Base-by-base conservation (phyloP, 2,797 vertebrate species). In the Darevskia nairensis region DNA sequence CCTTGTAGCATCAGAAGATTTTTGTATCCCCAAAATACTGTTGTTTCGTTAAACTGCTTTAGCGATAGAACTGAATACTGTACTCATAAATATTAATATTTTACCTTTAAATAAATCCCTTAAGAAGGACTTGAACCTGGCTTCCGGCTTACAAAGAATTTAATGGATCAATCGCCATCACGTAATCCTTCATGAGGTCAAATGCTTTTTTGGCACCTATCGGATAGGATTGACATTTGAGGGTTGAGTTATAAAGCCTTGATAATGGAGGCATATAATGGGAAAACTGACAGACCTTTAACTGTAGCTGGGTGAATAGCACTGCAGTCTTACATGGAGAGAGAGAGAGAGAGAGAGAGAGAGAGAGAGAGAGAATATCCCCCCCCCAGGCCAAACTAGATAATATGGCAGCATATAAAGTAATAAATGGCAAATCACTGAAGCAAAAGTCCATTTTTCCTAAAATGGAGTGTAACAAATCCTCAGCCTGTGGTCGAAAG, bases 351-450 rank as follows among this genome's bases (percentile, higher is more conserved):
- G 13, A 55, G 50, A 55, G 7, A 44, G 84, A 79, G 78, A 87
- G 13, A 9, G 35, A 21, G 46, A 50, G 50, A 55, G 13, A 55
- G 50, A 55, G 7, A 44, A 15, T 55, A 55, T 55, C 50, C 13
- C 50, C 3, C 50, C 61, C 39, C 50, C 77, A 74, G 75, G 29
- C 61, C 74, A 80, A 69, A 25, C 1, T 41, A 69, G 59, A 75
- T 11, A 27, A 86, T 39, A 71, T 4, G 55, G 71, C 44, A 81
- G 77, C 29, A 27, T 25, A 7, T 79, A 75, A 59, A 89, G 77
- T 44, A 83, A 89, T 69, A 91, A 92, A 85, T 6, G 80, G 32
- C 27, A 5, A 87, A 21, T 74, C 86, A 91, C 75, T 55, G 69
- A 89, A 88, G 68, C 0, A 0, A 85, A 91, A 50, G 32, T 19